phyloP scores from a whole-genome alignment of 2,888 invertebrate genomes.

The Ceratothoa steindachneri region DNA sequence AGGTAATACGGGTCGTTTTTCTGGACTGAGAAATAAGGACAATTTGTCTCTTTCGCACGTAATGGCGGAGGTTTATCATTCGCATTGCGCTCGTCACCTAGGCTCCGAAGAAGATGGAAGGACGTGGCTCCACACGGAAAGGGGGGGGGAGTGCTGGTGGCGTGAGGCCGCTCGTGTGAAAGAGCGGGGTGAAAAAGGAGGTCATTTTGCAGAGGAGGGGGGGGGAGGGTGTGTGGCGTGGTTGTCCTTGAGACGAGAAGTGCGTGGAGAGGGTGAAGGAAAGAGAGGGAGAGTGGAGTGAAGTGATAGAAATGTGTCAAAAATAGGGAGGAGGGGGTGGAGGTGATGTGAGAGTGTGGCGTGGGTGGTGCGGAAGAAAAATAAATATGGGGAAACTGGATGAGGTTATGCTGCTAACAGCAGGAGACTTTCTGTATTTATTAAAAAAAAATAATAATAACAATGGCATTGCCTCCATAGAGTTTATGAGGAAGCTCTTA shows the following conservation, averaged over 20 bases:
- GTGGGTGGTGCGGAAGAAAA: too few species aligned
- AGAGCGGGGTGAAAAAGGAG: constrained; percentile 3
- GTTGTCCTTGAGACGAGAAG: neutral
- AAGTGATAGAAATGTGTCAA: too few species aligned
- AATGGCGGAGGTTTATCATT: constrained; percentile 45
- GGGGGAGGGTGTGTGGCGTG: neutral
- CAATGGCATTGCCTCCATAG: too few species aligned
- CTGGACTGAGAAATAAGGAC: constrained; percentile 39
- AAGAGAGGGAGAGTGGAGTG: neutral
- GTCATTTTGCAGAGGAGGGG: too few species aligned
- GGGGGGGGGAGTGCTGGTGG: neutral
- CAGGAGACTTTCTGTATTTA: too few species aligned
- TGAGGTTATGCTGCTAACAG: too few species aligned
- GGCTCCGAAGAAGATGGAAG: constrained; percentile 14
- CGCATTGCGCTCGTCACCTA: constrained; percentile 46
- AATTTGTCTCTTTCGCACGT: constrained; percentile 45
- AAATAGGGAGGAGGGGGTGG: too few species aligned
- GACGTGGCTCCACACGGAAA: constrained; percentile 1
- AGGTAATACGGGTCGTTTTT: constrained; percentile 43
- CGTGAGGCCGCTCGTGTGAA: constrained; percentile 13
- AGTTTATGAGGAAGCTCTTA: too few species aligned
- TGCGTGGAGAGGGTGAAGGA: neutral
- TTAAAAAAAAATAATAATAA: too few species aligned
- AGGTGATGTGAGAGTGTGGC: too few species aligned
- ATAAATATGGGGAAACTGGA: too few species aligned